Evolutionary conservation across 2,797 vertebrate species (phyloP).

Genomic region (Pseudochromis fuscus): DNA sequence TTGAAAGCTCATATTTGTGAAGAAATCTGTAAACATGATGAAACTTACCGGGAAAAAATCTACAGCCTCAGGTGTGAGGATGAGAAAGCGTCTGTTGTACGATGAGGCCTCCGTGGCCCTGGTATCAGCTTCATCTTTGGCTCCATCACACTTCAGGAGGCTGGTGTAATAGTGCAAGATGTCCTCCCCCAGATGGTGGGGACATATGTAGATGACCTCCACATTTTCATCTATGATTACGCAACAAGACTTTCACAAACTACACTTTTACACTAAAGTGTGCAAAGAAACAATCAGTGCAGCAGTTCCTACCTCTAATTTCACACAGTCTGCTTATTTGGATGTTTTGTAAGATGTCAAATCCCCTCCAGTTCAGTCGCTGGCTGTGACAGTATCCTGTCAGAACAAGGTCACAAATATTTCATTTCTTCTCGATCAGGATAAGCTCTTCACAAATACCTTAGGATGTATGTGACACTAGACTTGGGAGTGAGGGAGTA

Average conservation of each 20-base stretch:
- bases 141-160: constrained; percentile 87
- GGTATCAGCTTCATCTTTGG: constrained; percentile 72
- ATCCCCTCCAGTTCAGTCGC: constrained; percentile 77
- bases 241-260: constrained; percentile 16
- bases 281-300: background rate
- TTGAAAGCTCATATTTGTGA: background rate
- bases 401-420: constrained; percentile 54
- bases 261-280: constrained; percentile 5
- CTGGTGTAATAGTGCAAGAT: constrained; percentile 88
- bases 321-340: constrained; percentile 92
- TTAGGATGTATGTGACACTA: constrained; percentile 23
- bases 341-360: constrained; percentile 87
- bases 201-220: constrained; percentile 92
- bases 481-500: constrained; percentile 46
- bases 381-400: constrained; percentile 86
- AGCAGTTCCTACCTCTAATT: constrained; percentile 82
- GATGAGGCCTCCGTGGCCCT: constrained; percentile 81
- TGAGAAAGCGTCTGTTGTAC: constrained; percentile 86
- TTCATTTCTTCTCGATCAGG: constrained; percentile 35
- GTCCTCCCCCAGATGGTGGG: constrained; percentile 86
- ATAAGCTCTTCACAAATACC: constrained; percentile 17
- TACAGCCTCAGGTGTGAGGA: constrained; percentile 92
- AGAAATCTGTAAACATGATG: constrained; percentile 26
- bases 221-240: constrained; percentile 89
- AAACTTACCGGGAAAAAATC: constrained; percentile 90